Evolutionary conservation across 2,113 vertebrate genomes (phyloP).

Genomic region (Pimephales promelas): DNA sequence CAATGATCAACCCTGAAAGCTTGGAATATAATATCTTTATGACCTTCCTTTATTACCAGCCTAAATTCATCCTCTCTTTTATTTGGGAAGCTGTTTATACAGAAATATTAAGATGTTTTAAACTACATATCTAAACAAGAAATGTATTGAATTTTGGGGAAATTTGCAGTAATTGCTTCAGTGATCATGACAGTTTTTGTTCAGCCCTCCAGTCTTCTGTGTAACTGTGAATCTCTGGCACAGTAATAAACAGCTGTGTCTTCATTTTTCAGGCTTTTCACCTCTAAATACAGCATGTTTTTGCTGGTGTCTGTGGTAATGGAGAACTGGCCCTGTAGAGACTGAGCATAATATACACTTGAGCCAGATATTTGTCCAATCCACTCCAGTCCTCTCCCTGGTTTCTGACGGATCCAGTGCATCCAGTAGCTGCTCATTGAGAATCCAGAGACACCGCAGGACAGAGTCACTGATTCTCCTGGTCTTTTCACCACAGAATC

Average conservation of each 20-base stretch:
- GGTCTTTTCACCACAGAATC: constrained; percentile 46
- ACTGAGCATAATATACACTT: neutral
- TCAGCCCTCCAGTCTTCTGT: constrained; percentile 1
- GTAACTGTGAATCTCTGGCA: constrained; percentile 2
- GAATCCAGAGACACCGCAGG: constrained; percentile 34
- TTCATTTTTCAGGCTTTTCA: constrained; percentile 43
- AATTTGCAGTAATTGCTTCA: no score
- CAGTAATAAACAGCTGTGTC: constrained; percentile 58
- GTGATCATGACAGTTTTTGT: neutral
- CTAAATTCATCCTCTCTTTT: no score
- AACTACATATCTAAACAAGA: no score
- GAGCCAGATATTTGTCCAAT: neutral
- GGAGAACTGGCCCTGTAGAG: constrained; percentile 22
- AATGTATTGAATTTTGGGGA: no score
- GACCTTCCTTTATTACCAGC: no score
- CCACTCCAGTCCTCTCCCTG: constrained; percentile 32
- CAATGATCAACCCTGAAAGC: no score
- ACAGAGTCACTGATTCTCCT: constrained; percentile 47
- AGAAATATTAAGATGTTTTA: no score
- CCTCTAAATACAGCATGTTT: constrained; percentile 38
- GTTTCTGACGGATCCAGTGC: constrained; percentile 26
- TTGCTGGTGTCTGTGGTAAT: constrained; percentile 32
- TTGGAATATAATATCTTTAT: no score
- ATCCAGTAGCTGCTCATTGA: neutral
- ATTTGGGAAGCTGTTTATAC: no score